These are phyloP conservation scores for Athalia rosae DNA, from an alignment of 2,888 invertebrate genomes.

Conservation along the genomic window DNA sequence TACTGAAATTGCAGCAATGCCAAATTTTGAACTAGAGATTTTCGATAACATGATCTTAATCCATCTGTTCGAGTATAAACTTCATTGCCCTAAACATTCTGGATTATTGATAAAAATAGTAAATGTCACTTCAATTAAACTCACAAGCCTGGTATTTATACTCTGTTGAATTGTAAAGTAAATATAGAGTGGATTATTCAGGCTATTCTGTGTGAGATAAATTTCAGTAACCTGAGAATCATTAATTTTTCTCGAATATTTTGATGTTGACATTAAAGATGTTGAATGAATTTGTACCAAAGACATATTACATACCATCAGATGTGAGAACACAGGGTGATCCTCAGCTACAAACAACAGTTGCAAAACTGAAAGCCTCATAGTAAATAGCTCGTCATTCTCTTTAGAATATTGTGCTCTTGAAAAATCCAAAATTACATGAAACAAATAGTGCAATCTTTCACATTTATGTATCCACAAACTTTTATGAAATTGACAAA, in stretches of 20 bases:
- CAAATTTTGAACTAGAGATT: neutral
- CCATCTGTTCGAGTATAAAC: neutral
- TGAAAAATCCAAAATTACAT: neutral
- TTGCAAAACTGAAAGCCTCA: slow-evolving; percentile 1
- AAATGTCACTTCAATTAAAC: neutral
- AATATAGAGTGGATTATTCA: neutral
- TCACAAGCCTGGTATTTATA: neutral
- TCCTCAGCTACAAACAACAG: neutral
- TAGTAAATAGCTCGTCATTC: neutral
- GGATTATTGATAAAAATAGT: neutral
- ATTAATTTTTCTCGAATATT: no score
- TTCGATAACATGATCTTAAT: neutral
- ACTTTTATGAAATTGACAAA: slow-evolving; percentile 1
- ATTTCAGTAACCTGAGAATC: no score
- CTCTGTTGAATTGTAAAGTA: neutral
- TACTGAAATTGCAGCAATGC: neutral
- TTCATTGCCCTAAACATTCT: neutral
- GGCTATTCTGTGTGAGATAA: neutral
- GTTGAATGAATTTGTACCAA: neutral
- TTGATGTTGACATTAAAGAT: no score
- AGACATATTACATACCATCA: slow-evolving; percentile 29
- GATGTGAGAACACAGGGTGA: slow-evolving; percentile 33
- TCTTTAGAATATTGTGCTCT: neutral
- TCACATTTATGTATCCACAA: neutral
- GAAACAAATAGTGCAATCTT: neutral